Evolutionary conservation across 1,140 invertebrate species (phyloP), one percentile per base, ranked within the genome.

Genomic region (Platyscapa corneri): DNA sequence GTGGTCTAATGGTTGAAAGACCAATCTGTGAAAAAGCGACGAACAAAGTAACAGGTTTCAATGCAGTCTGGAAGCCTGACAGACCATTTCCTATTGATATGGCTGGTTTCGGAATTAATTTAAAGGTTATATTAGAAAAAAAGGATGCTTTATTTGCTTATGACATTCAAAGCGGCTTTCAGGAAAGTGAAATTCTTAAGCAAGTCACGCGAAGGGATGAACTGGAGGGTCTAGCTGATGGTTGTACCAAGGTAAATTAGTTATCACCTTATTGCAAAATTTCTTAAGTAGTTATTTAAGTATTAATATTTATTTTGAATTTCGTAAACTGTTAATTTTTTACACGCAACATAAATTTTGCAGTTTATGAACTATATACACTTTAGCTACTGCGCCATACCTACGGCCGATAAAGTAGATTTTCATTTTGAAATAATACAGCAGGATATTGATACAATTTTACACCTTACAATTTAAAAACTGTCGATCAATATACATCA

Each of bases 41-140:
- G 10, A 95, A 94, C 16, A 95, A 97, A 92, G 97, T 99, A 3
- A 94, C 94, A 30, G 97, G 97, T 18, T 99, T 97, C 93, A 97
- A 96, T 92, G 95, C 96, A 23, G 95, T 94, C 5, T 99, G 97
- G 97, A 96, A 97, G 88, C 96, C 97, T 0, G 95, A 98, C 85
- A 94, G 99, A 88, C 96, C 96, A 0, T 99, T 99, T 94, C 98
- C 99, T 8, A 96, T 99, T 42, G 99, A 99, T 90, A 99, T 99
- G 99, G 99, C 99, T 5, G 98, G 98, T 1, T 99, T 99, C 94
- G 98, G 98, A 27, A 96, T 99, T 23, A 98, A 98, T 92, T 91
- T 99, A 3, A 94, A 96, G 32, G 92, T 98, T 20, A 94, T 99
- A 34, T 92, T 97, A 5, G 94, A 96, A 3, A 95, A 96, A 90